Percentiles rank a stretch among this genome's conserved stretches.
These are phyloP conservation scores for Tretioscincus oriximinensis DNA, from an alignment of 2,113 vertebrate genomes.

Conservation along the genomic window DNA sequence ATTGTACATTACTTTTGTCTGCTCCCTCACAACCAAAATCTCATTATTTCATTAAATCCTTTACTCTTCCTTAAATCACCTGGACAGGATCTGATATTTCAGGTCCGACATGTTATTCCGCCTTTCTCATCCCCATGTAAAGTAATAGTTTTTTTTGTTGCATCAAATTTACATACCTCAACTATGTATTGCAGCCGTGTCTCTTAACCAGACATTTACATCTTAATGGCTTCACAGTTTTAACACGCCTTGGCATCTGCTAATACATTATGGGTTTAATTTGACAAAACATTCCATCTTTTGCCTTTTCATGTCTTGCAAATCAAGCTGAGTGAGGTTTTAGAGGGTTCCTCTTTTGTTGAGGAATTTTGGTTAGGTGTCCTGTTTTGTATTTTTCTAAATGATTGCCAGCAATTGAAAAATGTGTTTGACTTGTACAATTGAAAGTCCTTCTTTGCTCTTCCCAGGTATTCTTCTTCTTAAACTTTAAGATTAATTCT, in stretches of 20 bases:
- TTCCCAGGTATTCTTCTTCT: neutral
- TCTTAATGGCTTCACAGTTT: neutral
- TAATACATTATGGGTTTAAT: neutral
- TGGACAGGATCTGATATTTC: too few species aligned
- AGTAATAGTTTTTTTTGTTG: too few species aligned
- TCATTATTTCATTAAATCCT: too few species aligned
- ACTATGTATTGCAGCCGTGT: too few species aligned
- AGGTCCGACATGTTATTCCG: too few species aligned
- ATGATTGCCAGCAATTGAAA: neutral
- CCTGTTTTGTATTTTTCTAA: neutral
- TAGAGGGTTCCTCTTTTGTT: neutral
- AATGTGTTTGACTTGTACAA: neutral
- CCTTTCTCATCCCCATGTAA: too few species aligned
- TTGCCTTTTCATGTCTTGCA: neutral
- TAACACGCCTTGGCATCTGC: neutral
- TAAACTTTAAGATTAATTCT: conserved; percentile 4
- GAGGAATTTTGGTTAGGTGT: neutral
- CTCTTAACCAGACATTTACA: too few species aligned
- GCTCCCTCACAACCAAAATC: too few species aligned
- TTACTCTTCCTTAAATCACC: too few species aligned
- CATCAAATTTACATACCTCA: too few species aligned
- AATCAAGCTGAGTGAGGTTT: neutral
- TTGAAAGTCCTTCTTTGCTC: neutral
- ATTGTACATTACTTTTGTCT: too few species aligned
- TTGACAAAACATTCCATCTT: neutral